Evolutionary conservation across 35 echinoderm and acorn worm species (phyloP), one percentile per base, ranked within the genome.

Genomic region (Apostichopus parvimensis): DNA sequence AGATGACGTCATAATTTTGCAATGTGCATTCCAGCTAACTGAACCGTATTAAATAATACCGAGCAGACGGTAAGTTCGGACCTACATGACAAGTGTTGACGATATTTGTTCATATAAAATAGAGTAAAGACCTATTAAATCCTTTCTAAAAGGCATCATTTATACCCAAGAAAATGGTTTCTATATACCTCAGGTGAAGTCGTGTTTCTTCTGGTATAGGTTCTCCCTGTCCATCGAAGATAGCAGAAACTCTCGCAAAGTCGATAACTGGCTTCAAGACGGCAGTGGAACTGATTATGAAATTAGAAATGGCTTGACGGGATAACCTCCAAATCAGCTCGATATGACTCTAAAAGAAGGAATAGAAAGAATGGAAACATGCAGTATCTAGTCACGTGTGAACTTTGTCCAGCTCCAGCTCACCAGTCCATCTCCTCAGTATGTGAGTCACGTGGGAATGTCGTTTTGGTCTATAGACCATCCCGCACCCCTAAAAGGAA

Each of bases 321-420:
- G 93, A 94, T 4, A 96, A 79, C 71, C 95, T 88, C 95, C 95
- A 96, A 24, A 96, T 96, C 68, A 96, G 80, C 45, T 91, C 95
- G 22, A 94, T 94, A 64, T 94, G 90, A 25, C 90, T 89, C 92
- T 96, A 92, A 22, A 79, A 79, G 10, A 77, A 64, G 64, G 3
- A 66, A 87, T n/a, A 34, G 8, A 53, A 52, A 53, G 22, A 80
- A 10, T 24, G 22, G 78, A 80, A 80, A 80, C 13, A 14, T n/a
- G 45, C 4, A 82, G 6, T 54, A 52, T 80, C 13, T 45, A 45
- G 34, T 45, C 34, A 45, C 34, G 34, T 45, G 34, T 45, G 34
- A 45, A 45, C 34, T 45, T 45, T 45, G 34, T 45, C 34, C 34
- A 45, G 34, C 34, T 45, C 34, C 34, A 45, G 34, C 2, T 45